Evolutionary conservation across 1,140 invertebrate genomes (phyloP).

Genomic region (Onthophagus taurus): DNA sequence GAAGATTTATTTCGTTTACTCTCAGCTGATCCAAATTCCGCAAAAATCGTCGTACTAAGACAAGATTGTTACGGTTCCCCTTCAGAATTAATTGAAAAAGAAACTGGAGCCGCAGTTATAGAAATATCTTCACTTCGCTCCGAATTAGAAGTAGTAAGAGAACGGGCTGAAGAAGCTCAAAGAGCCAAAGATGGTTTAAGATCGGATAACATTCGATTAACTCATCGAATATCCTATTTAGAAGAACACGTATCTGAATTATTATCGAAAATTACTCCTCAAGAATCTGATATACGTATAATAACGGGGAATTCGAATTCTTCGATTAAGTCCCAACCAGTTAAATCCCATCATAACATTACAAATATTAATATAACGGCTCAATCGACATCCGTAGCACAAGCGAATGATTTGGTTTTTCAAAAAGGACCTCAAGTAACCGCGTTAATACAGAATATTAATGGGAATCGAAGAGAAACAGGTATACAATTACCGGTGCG

Average conservation of each 20-base stretch:
- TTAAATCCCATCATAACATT: slow-evolving; percentile 46
- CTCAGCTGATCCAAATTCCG: slow-evolving; percentile 46
- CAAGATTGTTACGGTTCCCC: slow-evolving; percentile 38
- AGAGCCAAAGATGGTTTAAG: slow-evolving; percentile 52
- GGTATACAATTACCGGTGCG: slow-evolving; percentile 36
- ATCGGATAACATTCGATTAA: slow-evolving; percentile 72
- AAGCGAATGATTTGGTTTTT: slow-evolving; percentile 45
- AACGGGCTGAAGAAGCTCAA: slow-evolving; percentile 51
- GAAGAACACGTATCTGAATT: slow-evolving; percentile 69
- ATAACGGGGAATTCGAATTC: not conserved
- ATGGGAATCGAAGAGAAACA: slow-evolving; percentile 41
- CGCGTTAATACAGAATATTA: slow-evolving; percentile 45
- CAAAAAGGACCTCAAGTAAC: slow-evolving; percentile 51
- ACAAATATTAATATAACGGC: slow-evolving; percentile 50
- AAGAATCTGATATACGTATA: too few species aligned
- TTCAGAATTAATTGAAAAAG: slow-evolving; percentile 23
- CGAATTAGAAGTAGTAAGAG: slow-evolving; percentile 45
- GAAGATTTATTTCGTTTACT: slow-evolving; percentile 59
- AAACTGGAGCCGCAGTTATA: slow-evolving; percentile 19
- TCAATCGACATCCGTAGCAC: slow-evolving; percentile 16
- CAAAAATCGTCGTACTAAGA: slow-evolving; percentile 40
- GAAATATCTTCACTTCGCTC: slow-evolving; percentile 40
- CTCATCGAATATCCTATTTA: slow-evolving; percentile 78
- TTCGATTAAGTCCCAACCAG: slow-evolving; percentile 19
- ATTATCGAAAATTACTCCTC: too few species aligned